Base-by-base conservation (phyloP, 2,888 invertebrate species). In the Dolichopus griseipennis region DNA sequence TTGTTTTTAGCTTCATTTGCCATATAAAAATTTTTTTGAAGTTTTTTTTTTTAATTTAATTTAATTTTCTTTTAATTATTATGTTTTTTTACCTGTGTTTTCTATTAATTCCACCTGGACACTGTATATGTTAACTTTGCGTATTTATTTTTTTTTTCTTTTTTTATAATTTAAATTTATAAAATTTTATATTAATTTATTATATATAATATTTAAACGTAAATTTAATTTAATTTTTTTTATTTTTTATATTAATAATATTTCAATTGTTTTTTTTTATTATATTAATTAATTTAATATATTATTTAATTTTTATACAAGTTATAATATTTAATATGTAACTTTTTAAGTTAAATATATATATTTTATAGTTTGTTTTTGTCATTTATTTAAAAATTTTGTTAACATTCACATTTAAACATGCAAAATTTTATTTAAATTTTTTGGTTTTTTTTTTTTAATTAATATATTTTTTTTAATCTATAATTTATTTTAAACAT, bases 71-170 rank as follows among this genome's bases (percentile, higher is more conserved):
- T 37, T 41, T 67, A n/a, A 27, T 64, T 27, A 27, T 64, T 37
- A 63, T 27, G 27, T 18, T 52, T 52, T 52, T 52, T 52, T 52
- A 52, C 52, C 52, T 52, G 52, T 52, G 52, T 67, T 64, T 64
- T 65, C 61, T 65, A 64, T 65, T 62, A 65, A 68, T 68, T 65
- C 68, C 65, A 52, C 61, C 66, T 68, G 68, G 68, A 64, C 64
- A 68, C 68, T 68, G 63, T 68, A 68, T 68, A 68, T 68, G 68
- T 68, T 68, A 68, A 68, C 68, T 66, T 68, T 68, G 66, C 65
- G 66, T 66, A 66, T 64, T 66, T 68, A 67, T 43, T 64, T 67
- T 64, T 43, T 64, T 52, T 27, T 33, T 67, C 10, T 65, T n/a
- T 52, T 37, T 34, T 62, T 34, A 66, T 69, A 67, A 67, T 66